phyloP scores from a whole-genome alignment of 1,140 invertebrate species.

The Callitettix versicolor region DNA sequence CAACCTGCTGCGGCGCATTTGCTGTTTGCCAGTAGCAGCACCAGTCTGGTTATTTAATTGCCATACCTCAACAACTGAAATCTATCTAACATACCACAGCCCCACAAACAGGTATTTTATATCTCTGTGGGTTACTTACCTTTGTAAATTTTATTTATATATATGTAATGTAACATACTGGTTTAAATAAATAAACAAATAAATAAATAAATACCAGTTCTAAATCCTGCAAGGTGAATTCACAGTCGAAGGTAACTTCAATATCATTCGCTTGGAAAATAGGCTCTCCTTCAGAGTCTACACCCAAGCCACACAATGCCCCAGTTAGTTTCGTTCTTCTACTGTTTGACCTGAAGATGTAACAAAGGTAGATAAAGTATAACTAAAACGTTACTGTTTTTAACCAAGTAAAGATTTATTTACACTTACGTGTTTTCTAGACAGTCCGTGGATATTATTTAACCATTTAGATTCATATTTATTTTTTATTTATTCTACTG shows the following conservation, averaged over 20 bases:
- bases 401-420: neutral
- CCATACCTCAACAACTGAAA: too few relatives aligned
- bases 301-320: constrained; percentile 73
- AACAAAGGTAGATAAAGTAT: neutral
- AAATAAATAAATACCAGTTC: too few relatives aligned
- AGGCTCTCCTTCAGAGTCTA: constrained; percentile 37
- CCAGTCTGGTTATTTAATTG: too few relatives aligned
- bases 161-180: too few relatives aligned
- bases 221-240: constrained; percentile 53
- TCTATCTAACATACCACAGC: too few relatives aligned
- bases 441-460: neutral
- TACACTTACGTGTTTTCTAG: neutral
- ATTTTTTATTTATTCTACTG: neutral
- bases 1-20: too few relatives aligned
- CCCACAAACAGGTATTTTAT: too few relatives aligned
- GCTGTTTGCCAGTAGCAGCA: too few relatives aligned
- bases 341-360: constrained; percentile 35
- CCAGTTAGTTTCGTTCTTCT: constrained; percentile 53
- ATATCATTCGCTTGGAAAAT: constrained; percentile 76
- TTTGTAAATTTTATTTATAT: too few relatives aligned
- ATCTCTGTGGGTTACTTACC: too few relatives aligned
- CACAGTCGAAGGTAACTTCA: constrained; percentile 60
- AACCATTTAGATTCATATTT: neutral
- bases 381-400: neutral
- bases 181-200: too few relatives aligned